These are phyloP conservation scores for Emydocephalus ijimae DNA, from an alignment of 2,113 vertebrate genomes.

Conservation along the genomic window DNA sequence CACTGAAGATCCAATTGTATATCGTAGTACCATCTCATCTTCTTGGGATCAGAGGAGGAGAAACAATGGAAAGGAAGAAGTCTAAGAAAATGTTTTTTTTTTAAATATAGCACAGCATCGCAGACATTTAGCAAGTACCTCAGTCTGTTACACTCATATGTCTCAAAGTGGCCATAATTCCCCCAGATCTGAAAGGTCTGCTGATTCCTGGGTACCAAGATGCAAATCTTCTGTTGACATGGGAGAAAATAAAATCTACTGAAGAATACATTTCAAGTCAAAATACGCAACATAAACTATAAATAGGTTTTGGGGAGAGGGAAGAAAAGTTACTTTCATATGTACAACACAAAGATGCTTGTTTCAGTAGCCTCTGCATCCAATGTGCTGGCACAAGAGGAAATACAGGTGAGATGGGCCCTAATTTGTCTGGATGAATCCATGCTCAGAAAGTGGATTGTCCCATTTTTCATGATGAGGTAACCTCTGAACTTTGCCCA, in stretches of 20 bases:
- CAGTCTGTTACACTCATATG: background rate
- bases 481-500: background rate
- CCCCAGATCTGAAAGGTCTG: background rate
- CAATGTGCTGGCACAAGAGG: background rate
- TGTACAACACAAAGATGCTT: background rate
- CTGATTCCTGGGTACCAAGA: background rate
- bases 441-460: background rate
- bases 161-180: background rate
- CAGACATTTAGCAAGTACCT: background rate
- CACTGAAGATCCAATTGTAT: background rate
- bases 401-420: background rate
- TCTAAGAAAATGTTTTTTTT: background rate
- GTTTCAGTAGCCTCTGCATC: background rate
- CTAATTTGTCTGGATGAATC: background rate
- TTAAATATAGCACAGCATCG: background rate
- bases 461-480: background rate
- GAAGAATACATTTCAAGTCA: slow-evolving; percentile 5
- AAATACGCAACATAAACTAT: background rate
- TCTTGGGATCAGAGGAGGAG: background rate
- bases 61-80: slow-evolving; percentile 9
- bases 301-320: background rate
- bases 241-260: background rate
- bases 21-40: background rate
- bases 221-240: slow-evolving; percentile 12
- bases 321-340: background rate